Conservation (phyloP, 2,113 vertebrate genomes). For the Tachycineta bicolor region DNA sequence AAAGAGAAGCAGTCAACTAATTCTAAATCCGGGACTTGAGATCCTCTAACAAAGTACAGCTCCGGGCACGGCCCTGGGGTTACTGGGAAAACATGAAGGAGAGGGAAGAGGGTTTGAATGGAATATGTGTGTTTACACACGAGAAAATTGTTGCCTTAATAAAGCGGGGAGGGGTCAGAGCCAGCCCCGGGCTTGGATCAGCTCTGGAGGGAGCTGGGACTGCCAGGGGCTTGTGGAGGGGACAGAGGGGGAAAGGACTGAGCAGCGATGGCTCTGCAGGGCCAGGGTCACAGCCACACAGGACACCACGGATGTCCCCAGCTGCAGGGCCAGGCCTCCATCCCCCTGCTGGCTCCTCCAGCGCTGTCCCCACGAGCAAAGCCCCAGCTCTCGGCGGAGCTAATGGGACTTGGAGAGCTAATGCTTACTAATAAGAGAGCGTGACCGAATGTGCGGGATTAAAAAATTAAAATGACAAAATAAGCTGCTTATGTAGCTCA, state of each 20-base stretch:
- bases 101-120: not conserved
- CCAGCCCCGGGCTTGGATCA: not conserved
- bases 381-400: not conserved
- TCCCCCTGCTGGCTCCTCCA: not conserved
- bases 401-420: conserved; percentile 61
- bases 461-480: conserved; percentile 68
- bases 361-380: not conserved
- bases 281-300: not conserved
- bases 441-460: not conserved
- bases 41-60: not conserved
- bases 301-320: fast-evolving
- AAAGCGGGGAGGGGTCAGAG: not conserved
- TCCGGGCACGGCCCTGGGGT: not conserved
- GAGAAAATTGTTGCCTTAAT: not conserved
- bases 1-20: conserved; percentile 1
- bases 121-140: fast-evolving
- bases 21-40: not conserved
- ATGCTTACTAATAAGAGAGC: conserved; percentile 63
- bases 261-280: fast-evolving
- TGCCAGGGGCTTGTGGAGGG: not conserved
- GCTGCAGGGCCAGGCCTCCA: not conserved
- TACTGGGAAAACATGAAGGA: not conserved
- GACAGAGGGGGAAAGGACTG: not conserved
- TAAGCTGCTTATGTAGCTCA: conserved; percentile 45
- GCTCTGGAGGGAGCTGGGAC: not conserved